These are phyloP conservation scores for Tetranychus piercei DNA, from an alignment of 2,888 invertebrate genomes.

Conservation along the genomic window DNA sequence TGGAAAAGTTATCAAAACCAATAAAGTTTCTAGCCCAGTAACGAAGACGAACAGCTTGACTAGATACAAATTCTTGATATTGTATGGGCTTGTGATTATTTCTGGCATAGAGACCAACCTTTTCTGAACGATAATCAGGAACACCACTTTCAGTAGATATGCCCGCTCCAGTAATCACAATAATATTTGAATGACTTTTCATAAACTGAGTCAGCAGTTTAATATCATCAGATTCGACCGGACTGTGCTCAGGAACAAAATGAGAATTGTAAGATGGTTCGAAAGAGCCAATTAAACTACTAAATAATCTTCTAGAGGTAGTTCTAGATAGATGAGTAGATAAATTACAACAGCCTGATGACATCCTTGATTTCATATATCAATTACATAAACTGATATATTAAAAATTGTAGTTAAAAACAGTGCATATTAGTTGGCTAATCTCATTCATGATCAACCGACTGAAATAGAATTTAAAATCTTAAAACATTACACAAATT, in stretches of 20 bases:
- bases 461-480: too few relatives aligned
- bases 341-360: too few relatives aligned
- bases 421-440: too few relatives aligned
- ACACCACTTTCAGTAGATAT: constrained; percentile 93
- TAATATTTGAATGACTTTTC: constrained; percentile 31
- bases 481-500: too few relatives aligned
- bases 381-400: too few relatives aligned
- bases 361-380: too few relatives aligned
- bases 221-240: constrained; percentile 37
- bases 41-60: constrained; percentile 46
- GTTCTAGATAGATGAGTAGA: too few relatives aligned
- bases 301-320: neutral
- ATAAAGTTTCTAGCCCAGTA: constrained; percentile 93
- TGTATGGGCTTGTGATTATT: constrained; percentile 47
- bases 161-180: constrained; percentile 77
- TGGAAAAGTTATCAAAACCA: constrained; percentile 62
- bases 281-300: neutral
- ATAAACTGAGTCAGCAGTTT: constrained; percentile 43
- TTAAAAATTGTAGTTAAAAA: too few relatives aligned
- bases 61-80: constrained; percentile 54
- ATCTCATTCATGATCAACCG: too few relatives aligned
- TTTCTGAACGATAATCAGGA: constrained; percentile 80
- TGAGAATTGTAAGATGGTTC: neutral
- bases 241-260: constrained; percentile 56
- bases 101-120: constrained; percentile 66